A percentile compares a stretch with the other conserved stretches of the same genome.
phyloP scores from a whole-genome alignment of 2,113 vertebrate genomes.

The Rhipidura dahli region DNA sequence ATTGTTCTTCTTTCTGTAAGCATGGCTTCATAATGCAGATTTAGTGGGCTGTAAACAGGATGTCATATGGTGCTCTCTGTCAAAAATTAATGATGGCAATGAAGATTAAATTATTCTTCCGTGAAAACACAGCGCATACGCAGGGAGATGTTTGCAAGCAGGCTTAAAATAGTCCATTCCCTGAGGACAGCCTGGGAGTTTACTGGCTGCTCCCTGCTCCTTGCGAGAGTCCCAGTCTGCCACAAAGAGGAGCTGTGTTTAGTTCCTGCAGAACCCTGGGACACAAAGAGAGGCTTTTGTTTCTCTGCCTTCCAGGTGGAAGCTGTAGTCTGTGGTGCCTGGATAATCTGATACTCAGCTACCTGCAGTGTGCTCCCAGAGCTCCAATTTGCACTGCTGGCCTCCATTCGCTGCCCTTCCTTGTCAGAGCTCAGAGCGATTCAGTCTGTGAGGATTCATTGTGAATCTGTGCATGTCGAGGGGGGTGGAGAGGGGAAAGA shows the following conservation, averaged over 20 bases:
- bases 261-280: background rate
- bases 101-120: constrained; percentile 53
- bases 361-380: background rate
- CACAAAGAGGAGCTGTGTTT: background rate
- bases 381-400: constrained; percentile 13
- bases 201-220: background rate
- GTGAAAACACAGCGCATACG: constrained; percentile 14
- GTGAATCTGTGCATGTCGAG: background rate
- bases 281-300: constrained; percentile 33
- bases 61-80: constrained; percentile 39
- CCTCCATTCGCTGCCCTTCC: background rate
- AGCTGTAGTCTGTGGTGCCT: background rate
- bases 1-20: constrained; percentile 45
- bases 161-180: constrained; percentile 53
- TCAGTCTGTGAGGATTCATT: background rate
- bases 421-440: background rate
- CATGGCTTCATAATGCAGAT: constrained; percentile 17
- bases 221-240: background rate
- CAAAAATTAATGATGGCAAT: constrained; percentile 53
- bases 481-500: background rate
- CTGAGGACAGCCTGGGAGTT: background rate
- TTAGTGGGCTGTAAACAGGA: constrained; percentile 56
- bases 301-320: constrained; percentile 15
- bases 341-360: background rate
- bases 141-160: constrained; percentile 23